Evolutionary conservation across 1,140 invertebrate genomes (phyloP).

Genomic region (Rhagoletis zephyria): DNA sequence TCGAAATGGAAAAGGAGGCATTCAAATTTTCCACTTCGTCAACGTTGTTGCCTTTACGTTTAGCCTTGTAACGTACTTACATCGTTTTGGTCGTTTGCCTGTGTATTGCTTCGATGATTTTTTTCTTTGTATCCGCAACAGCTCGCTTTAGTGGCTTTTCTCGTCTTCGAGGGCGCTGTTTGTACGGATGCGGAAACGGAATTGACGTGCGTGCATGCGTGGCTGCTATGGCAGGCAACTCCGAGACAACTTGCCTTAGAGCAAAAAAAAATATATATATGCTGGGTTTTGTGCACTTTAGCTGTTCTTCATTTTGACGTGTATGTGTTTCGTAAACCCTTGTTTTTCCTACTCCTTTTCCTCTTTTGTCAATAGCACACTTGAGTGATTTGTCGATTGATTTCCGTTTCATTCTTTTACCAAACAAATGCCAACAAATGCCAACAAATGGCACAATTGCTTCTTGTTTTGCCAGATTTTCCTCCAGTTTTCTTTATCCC

Average conservation of each 20-base stretch:
- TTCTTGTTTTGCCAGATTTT: slow-evolving; percentile 8
- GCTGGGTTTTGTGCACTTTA: neutral
- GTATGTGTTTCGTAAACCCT: neutral
- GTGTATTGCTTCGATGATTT: neutral
- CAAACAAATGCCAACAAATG: slow-evolving; percentile 38
- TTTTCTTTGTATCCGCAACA: slow-evolving; percentile 31
- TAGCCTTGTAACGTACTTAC: neutral
- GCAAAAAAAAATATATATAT: neutral
- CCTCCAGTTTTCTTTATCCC: neutral
- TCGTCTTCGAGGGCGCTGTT: neutral
- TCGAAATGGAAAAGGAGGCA: neutral
- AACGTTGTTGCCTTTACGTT: neutral
- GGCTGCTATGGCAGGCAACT: neutral
- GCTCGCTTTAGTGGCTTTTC: neutral
- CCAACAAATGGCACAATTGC: neutral
- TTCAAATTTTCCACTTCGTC: slow-evolving; percentile 46
- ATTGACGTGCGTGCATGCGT: slow-evolving; percentile 55
- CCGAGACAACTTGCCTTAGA: neutral
- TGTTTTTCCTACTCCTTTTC: neutral
- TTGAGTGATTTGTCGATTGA: slow-evolving; percentile 56
- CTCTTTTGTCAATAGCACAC: slow-evolving; percentile 26
- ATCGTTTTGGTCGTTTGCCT: neutral
- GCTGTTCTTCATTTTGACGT: neutral
- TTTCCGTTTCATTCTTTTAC: slow-evolving; percentile 52
- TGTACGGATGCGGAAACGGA: slow-evolving; percentile 42